Conservation (phyloP, 2,888 invertebrate genomes). For the Euphydryas editha region DNA sequence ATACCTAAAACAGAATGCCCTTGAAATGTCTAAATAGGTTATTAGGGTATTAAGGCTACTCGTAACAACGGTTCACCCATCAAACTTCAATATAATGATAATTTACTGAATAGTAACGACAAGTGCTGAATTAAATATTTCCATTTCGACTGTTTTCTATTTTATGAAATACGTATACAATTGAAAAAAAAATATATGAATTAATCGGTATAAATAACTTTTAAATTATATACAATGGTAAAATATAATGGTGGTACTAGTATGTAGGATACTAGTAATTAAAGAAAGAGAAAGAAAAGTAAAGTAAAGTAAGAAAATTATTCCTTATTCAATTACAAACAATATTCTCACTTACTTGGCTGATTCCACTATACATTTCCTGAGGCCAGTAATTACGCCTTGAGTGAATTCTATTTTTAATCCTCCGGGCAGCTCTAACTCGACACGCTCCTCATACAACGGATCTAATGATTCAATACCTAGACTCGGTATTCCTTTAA, state of each 20-base stretch:
- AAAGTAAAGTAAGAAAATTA: no score
- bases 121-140: no score
- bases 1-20: constrained; percentile 49
- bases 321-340: neutral
- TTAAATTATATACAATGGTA: no score
- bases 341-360: constrained; percentile 52
- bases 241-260: no score
- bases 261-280: neutral
- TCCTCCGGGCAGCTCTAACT: constrained; percentile 58
- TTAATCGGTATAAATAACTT: no score
- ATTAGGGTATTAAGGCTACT: no score
- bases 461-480: constrained; percentile 60
- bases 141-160: no score
- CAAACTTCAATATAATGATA: neutral
- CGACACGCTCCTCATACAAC: constrained; percentile 49
- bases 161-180: no score
- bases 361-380: constrained; percentile 62
- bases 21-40: neutral
- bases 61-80: no score
- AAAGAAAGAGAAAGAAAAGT: no score
- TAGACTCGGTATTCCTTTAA: constrained; percentile 61
- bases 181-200: no score
- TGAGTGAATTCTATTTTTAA: constrained; percentile 59
- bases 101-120: no score
- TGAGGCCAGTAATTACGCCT: constrained; percentile 61